These are phyloP conservation scores for Camponotus pennsylvanicus DNA, from an alignment of 1,140 invertebrate genomes.

Conservation along the genomic window DNA sequence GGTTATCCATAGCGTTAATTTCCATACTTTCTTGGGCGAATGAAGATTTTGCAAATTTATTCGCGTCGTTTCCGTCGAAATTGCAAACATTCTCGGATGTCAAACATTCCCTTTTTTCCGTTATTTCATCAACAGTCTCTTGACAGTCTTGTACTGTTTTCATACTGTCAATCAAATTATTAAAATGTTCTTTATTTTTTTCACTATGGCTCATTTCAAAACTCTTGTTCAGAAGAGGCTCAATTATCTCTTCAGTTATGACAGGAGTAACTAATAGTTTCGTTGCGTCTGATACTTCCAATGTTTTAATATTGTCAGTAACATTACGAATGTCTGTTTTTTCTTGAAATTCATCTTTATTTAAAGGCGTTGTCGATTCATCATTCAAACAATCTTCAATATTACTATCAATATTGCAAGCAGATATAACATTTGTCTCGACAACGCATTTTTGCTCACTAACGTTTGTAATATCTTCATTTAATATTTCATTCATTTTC, in stretches of 20 bases:
- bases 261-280: not conserved
- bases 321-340: not conserved
- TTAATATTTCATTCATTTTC: not conserved
- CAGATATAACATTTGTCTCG: constrained; percentile 5
- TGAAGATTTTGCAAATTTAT: constrained; percentile 6
- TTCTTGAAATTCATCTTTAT: constrained; percentile 16
- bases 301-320: not conserved
- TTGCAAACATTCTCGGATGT: constrained; percentile 11
- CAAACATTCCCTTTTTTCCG: constrained; percentile 3
- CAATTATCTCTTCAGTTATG: constrained; percentile 1
- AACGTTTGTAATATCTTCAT: not conserved
- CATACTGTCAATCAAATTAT: constrained; percentile 42
- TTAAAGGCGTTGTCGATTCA: constrained; percentile 10
- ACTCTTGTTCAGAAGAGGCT: constrained; percentile 18
- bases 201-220: not conserved
- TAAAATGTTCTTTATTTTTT: constrained; percentile 43
- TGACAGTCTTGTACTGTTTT: not conserved
- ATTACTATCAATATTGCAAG: not conserved
- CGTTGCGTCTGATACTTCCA: constrained; percentile 9
- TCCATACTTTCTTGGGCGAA: constrained; percentile 18
- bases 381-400: constrained; percentile 36
- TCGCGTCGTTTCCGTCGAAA: not conserved
- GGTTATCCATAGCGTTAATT: constrained; percentile 27
- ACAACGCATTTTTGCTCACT: constrained; percentile 13
- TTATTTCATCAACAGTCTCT: not conserved